Conservation (phyloP, 2,888 invertebrate species). For the Dusona sp. region DNA sequence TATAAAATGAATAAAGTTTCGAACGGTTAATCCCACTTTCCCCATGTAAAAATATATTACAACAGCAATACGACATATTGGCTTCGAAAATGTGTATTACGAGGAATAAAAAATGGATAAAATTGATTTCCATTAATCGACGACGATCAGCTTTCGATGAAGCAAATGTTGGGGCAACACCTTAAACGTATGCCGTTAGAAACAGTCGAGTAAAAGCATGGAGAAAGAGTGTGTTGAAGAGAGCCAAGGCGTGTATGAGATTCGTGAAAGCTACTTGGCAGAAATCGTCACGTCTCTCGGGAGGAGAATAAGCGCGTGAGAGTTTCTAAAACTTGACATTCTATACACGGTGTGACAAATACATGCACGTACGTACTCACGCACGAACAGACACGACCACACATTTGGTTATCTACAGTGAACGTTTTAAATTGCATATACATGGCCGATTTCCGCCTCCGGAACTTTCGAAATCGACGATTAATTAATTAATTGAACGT, state of each 20-base stretch:
- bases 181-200: slow-evolving; percentile 46
- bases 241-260: slow-evolving; percentile 24
- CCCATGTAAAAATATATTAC: background rate
- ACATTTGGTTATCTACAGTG: slow-evolving; percentile 21
- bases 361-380: background rate
- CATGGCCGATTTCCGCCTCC: slow-evolving; percentile 17
- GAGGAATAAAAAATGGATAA: background rate
- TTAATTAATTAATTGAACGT: background rate
- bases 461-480: slow-evolving; percentile 52
- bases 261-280: slow-evolving; percentile 58
- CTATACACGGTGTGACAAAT: slow-evolving; percentile 60
- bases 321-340: slow-evolving; percentile 74
- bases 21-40: background rate
- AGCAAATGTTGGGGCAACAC: background rate
- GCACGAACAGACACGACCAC: background rate
- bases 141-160: background rate
- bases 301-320: slow-evolving; percentile 56
- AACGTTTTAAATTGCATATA: slow-evolving; percentile 24
- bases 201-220: slow-evolving; percentile 29
- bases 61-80: background rate
- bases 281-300: slow-evolving; percentile 44
- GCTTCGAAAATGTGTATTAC: background rate
- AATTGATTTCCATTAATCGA: background rate
- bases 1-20: too few relatives aligned
- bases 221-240: slow-evolving; percentile 20